Conservation (phyloP, 2,888 invertebrate species). For the Stenodera caucasica region DNA sequence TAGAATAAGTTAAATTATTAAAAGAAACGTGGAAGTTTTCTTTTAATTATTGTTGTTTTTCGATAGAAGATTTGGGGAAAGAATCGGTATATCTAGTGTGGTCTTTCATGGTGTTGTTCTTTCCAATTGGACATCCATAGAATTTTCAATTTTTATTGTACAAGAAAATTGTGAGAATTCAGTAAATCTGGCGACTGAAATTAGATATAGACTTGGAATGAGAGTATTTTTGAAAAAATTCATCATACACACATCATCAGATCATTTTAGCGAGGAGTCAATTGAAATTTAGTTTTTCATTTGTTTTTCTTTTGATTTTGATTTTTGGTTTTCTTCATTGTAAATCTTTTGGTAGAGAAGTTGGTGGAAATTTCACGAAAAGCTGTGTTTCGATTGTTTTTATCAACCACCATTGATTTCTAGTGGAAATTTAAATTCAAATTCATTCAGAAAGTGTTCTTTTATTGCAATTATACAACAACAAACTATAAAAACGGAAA, state of each 20-base stretch:
- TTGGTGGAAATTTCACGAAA: constrained; percentile 1
- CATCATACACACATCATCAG: constrained; percentile 77
- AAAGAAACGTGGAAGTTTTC: no score
- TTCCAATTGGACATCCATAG: no score
- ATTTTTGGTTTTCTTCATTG: constrained; percentile 8
- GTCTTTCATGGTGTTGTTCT: no score
- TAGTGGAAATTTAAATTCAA: constrained; percentile 20
- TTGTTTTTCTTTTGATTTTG: constrained; percentile 13
- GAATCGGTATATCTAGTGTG: no score
- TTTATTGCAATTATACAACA: constrained; percentile 27
- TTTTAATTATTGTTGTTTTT: no score
- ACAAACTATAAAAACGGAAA: constrained; percentile 15
- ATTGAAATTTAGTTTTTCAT: constrained; percentile 26
- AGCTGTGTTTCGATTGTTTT: constrained; percentile 30
- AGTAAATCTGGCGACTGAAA: constrained; percentile 63
- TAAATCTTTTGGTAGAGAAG: not conserved
- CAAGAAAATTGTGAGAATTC: constrained; percentile 14
- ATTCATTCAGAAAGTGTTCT: constrained; percentile 34
- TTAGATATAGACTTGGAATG: constrained; percentile 72
- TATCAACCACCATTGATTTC: constrained; percentile 18
- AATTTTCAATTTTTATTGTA: no score
- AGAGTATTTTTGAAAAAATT: constrained; percentile 72
- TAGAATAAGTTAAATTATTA: no score
- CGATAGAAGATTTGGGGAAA: no score
- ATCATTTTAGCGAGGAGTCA: constrained; percentile 69